Base-by-base conservation (phyloP, 2,888 invertebrate genomes). In the Tetragonula carbonaria region DNA sequence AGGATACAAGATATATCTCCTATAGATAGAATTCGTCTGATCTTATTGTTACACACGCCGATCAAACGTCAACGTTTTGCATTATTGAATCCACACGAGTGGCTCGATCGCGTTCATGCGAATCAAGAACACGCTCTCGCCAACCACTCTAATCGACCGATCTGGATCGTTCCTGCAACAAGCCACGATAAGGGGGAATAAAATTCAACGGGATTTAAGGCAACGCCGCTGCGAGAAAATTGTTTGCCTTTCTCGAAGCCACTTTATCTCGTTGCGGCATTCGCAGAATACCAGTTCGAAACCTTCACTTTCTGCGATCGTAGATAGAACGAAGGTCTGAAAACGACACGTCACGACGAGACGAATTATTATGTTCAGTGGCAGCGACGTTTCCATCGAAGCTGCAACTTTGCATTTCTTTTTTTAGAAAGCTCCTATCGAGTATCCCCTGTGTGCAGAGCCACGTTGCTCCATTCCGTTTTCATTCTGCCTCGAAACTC, bases 1-100 rank as follows among this genome's bases (percentile, higher is more conserved):
- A 13, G 13, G 28, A 28, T 28, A 28, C 13, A 63, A 33, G 23
- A 28, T 3, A 4, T 28, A 28, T 28, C 11, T 33, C 4, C 2
- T 28, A 21, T 18, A 63, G 11, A 33, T 18, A 62, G 14, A 62
- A 50, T 21, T 73, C 45, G 6, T 51, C 66, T 8, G 50, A 21
- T 90, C 89, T 84, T 87, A 88, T 45, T 45, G 45, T 45, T 11
- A 45, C 87, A 86, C 85, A 88, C 81, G 83, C 84, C 82, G 84
- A 86, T 87, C 80, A 81, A 85, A 80, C 76, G 80, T 87, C 86
- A 76, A 70, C 38, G 81, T 86, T 81, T 85, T 85, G 80, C 78
- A 78, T 79, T 80, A 85, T 86, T 82, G 86, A 82, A 87, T 89
- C 86, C 84, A 78, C 79, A 83, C 80, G 86, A 87, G 86, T 86